phyloP scores from a whole-genome alignment of 2,113 vertebrate genomes.

The Stomatorhinus ivindoensis region DNA sequence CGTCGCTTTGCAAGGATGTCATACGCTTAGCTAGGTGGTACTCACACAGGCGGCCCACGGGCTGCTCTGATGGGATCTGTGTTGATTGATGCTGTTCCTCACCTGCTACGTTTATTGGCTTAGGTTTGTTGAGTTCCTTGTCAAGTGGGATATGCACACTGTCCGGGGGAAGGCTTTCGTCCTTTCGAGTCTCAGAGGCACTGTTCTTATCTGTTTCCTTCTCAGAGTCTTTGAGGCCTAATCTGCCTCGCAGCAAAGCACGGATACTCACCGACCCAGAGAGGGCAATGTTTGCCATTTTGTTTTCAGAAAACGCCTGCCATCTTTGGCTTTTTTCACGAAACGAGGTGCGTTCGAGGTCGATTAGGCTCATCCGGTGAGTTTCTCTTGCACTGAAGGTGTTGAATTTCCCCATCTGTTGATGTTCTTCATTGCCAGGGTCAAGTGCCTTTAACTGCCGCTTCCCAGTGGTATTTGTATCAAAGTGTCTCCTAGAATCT shows the following conservation, averaged over 20 bases:
- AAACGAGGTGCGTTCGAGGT: slow-evolving; percentile 80
- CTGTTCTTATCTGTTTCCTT: slow-evolving; percentile 34
- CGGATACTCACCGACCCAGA: slow-evolving; percentile 53
- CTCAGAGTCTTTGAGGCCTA: slow-evolving; percentile 54
- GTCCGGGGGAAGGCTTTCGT: slow-evolving; percentile 40
- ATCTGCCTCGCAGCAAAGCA: slow-evolving; percentile 57
- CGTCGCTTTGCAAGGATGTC: slow-evolving; percentile 83
- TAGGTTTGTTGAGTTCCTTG: slow-evolving; percentile 37
- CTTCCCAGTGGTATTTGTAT: slow-evolving; percentile 60
- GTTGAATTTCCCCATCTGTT: slow-evolving; percentile 68
- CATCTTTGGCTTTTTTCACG: slow-evolving; percentile 73
- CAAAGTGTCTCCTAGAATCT: slow-evolving; percentile 51
- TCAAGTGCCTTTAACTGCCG: slow-evolving; percentile 70
- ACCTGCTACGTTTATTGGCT: slow-evolving; percentile 46
- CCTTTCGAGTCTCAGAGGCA: slow-evolving; percentile 34
- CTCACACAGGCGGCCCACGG: slow-evolving; percentile 77
- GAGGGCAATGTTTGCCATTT: slow-evolving; percentile 54
- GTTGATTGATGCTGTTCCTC: slow-evolving; percentile 66
- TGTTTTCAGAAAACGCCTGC: slow-evolving; percentile 57
- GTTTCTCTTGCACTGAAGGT: slow-evolving; percentile 77
- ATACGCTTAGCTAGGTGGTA: slow-evolving; percentile 89
- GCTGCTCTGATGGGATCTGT: slow-evolving; percentile 67
- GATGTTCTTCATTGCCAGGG: slow-evolving; percentile 55
- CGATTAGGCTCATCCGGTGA: slow-evolving; percentile 67
- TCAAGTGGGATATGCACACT: background rate